Conservation (phyloP, 2,113 vertebrate genomes). For the Neogale vison region DNA sequence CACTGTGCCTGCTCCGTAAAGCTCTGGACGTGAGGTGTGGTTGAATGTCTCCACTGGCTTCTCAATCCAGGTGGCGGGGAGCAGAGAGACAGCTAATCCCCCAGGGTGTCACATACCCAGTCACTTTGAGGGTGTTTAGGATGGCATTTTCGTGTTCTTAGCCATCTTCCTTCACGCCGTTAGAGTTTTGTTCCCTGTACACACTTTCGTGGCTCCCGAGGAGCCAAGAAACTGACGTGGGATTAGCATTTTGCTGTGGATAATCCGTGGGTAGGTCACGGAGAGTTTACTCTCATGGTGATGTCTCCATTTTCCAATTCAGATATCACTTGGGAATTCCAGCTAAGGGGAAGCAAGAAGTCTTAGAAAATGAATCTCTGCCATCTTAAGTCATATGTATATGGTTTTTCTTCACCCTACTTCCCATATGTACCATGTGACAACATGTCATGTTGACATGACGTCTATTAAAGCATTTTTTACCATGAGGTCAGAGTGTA, state of each 20-base stretch:
- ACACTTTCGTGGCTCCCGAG: neutral
- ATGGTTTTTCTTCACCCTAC: neutral
- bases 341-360: neutral
- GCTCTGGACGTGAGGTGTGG: neutral
- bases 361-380: neutral
- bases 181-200: neutral
- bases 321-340: neutral
- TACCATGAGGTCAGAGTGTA: neutral
- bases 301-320: neutral
- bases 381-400: neutral
- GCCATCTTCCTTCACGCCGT: neutral
- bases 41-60: neutral
- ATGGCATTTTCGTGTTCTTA: slow-evolving; percentile 43
- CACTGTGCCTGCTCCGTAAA: neutral
- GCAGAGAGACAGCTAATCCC: neutral
- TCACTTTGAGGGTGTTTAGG: neutral
- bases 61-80: neutral
- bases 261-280: neutral
- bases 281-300: neutral
- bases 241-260: slow-evolving; percentile 1
- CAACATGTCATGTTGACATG: neutral
- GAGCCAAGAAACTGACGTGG: neutral
- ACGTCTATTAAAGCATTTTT: neutral
- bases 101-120: neutral
- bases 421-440: neutral